Evolutionary conservation across 2,797 vertebrate species (phyloP), one percentile per base, ranked within the genome.

Genomic region (Jordanella pulchra): DNA sequence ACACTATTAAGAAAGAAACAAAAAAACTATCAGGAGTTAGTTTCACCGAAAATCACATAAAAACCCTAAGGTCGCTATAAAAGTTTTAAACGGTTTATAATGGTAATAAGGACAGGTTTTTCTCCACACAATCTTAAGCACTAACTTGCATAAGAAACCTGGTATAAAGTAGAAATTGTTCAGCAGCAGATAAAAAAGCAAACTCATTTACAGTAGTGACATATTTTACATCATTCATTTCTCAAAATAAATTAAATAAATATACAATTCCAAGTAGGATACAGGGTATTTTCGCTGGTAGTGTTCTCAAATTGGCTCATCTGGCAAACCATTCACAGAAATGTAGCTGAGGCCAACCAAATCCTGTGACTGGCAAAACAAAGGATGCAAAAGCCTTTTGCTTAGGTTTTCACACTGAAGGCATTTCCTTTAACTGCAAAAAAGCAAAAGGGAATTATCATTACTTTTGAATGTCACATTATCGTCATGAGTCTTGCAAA

Each of bases 91-190:
- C n/a, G n/a, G n/a, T n/a, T n/a, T n/a, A n/a, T n/a, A n/a, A n/a
- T n/a, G n/a, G n/a, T 83, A 84, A 90, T 84, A 70, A 81, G 69
- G 83, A 89, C 84, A 76, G 91, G 86, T 80, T 91, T 89, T 91
- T 66, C 61, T 90, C 85, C 84, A 90, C 91, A 94, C 90, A 87
- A 92, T 90, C 89, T 89, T 87, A 83, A 93, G 87, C 91, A 93
- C 90, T 91, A 89, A 93, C 91, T 95, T 95, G 94, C 94, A 95
- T 95, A 95, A 94, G 92, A 95, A 95, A 93, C 93, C 92, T 95
- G 93, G 91, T 94, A 94, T 91, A 93, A 94, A 94, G 93, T 94
- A 94, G 92, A 94, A 95, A 94, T 89, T 91, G 91, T 94, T 94
- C 91, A 94, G 93, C 93, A 94, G 93, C 93, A 92, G 92, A 93